Evolutionary conservation across 2,888 invertebrate genomes (phyloP).

Genomic region (Drosophila subquinaria): DNA sequence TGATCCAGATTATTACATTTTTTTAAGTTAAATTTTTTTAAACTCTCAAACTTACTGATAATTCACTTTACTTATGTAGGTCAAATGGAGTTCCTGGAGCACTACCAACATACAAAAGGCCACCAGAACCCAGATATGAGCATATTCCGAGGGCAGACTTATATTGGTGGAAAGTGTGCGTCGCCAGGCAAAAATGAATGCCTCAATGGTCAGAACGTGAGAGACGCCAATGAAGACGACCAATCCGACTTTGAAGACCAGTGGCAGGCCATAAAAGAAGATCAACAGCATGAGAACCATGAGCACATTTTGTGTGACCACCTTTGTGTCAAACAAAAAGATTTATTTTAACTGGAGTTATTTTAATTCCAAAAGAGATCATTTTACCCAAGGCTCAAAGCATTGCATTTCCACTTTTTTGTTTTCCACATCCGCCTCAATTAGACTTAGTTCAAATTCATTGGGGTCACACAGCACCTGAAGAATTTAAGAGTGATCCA

Average conservation of each 20-base stretch:
- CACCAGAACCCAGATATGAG: constrained; percentile 88
- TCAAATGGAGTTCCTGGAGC: constrained; percentile 94
- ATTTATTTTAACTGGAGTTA: background rate
- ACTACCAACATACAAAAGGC: constrained; percentile 90
- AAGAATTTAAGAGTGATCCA: background rate
- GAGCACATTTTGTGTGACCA: constrained; percentile 86
- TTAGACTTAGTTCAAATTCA: constrained; percentile 7
- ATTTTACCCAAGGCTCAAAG: constrained; percentile 10
- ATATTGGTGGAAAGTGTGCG: constrained; percentile 87
- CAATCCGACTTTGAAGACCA: constrained; percentile 91
- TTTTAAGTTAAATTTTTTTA: too few species aligned
- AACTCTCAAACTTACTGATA: constrained; percentile 87
- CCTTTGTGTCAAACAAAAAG: constrained; percentile 50
- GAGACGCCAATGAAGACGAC: constrained; percentile 88
- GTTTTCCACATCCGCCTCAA: constrained; percentile 7
- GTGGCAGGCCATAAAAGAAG: constrained; percentile 92
- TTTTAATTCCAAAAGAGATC: background rate
- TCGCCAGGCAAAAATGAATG: constrained; percentile 75
- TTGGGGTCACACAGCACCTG: constrained; percentile 7
- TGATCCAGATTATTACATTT: too few species aligned
- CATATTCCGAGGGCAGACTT: constrained; percentile 88
- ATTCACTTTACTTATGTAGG: constrained; percentile 94
- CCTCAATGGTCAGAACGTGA: constrained; percentile 87
- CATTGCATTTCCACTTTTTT: background rate
- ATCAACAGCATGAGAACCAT: constrained; percentile 89